These are phyloP conservation scores for Stylophora pistillata DNA, from an alignment of 64 coral and sea anemone genomes.

Conservation along the genomic window DNA sequence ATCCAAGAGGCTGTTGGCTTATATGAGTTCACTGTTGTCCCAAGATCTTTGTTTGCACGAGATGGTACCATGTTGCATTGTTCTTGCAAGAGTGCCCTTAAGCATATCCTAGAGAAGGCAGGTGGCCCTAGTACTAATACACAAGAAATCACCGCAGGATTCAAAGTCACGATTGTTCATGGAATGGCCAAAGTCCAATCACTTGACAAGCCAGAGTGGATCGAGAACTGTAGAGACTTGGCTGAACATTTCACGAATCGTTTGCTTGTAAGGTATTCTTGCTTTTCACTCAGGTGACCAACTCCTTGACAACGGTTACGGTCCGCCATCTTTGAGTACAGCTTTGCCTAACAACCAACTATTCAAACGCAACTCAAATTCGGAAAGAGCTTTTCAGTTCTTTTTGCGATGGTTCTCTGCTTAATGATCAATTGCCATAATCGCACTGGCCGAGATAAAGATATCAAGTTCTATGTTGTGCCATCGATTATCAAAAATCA, in stretches of 20 bases:
- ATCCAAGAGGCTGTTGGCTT: conserved; percentile 23
- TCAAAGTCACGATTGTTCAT: conserved; percentile 68
- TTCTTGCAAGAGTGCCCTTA: conserved; percentile 4
- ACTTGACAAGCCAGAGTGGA: conserved; percentile 59
- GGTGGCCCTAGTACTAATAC: conserved; percentile 25
- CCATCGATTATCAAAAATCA: too few species aligned
- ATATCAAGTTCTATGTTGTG: too few species aligned
- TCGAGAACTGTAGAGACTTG: conserved; percentile 67
- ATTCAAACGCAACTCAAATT: too few species aligned
- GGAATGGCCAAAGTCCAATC: conserved; percentile 62
- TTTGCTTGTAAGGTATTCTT: conserved; percentile 50
- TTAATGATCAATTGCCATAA: too few species aligned
- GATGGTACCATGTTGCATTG: conserved; percentile 31
- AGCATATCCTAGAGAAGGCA: neutral
- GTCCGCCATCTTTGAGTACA: too few species aligned
- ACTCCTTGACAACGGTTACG: too few species aligned
- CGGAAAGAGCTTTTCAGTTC: too few species aligned
- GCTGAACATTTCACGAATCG: conserved; percentile 60
- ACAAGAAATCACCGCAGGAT: conserved; percentile 22
- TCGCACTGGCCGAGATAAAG: too few species aligned
- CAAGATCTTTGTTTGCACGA: conserved; percentile 5
- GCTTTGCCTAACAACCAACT: too few species aligned
- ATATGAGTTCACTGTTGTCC: conserved; percentile 26
- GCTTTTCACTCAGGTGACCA: too few species aligned
- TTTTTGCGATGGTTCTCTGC: too few species aligned